These are phyloP conservation scores for Whitmania pigra DNA, from an alignment of 1,140 invertebrate genomes.

Conservation along the genomic window DNA sequence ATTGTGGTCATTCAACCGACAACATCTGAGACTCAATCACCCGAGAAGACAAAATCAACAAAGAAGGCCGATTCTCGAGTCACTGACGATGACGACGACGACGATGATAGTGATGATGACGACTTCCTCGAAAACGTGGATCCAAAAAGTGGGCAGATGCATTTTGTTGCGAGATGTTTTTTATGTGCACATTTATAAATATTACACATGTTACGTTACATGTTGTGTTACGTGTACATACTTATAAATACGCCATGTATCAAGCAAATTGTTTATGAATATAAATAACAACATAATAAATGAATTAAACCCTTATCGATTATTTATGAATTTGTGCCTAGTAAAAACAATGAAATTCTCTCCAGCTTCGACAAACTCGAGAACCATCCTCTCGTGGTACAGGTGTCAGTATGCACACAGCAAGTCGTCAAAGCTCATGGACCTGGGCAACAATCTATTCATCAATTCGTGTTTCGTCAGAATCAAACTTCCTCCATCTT, in stretches of 20 bases:
- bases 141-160: neutral
- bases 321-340: neutral
- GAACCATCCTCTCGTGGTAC: slow-evolving; percentile 4
- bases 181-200: too few species aligned
- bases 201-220: too few species aligned
- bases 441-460: slow-evolving; percentile 11
- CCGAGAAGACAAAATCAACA: neutral
- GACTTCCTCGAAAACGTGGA: neutral
- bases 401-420: slow-evolving; percentile 16
- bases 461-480: slow-evolving; percentile 10
- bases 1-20: slow-evolving; percentile 16
- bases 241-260: neutral
- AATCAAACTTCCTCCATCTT: neutral
- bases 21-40: neutral
- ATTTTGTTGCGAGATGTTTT: too few species aligned
- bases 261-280: too few species aligned
- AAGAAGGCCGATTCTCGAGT: neutral
- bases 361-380: neutral
- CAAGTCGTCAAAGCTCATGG: slow-evolving; percentile 8
- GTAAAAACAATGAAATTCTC: neutral
- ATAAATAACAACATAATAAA: too few species aligned
- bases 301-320: too few species aligned
- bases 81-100: slow-evolving; percentile 7
- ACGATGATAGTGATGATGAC: neutral
- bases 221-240: neutral